Base-by-base conservation (phyloP, 2,113 vertebrate genomes). In the Opisthocomus hoazin region DNA sequence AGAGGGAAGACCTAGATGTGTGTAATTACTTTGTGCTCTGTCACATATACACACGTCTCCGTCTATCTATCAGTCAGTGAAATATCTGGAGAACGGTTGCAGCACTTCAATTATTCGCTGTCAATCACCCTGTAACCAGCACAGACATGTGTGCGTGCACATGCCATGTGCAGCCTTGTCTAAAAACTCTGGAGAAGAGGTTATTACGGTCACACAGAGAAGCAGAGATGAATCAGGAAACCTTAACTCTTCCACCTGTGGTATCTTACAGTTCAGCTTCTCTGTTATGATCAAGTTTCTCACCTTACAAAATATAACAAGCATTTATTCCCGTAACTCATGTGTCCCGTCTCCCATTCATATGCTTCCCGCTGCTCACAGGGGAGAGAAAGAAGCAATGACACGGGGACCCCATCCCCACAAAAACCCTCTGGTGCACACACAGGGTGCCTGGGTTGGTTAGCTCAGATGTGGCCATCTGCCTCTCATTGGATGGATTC, bases 81-180 rank as follows among this genome's bases (percentile, higher is more conserved):
- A 60, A 45, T 68, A 78, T 10, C 81, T 84, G 69, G 61, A 73
- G 74, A 91, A 58, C 0, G 23, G 66, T 9, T 76, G 58, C 43
- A 75, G 91, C 65, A 58, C 78, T 94, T 87, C n/a, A 82, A 76
- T 94, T 93, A 83, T 48, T 87, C 58, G 27, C 58, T 73, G 91
- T 74, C 90, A 87, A 5, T 92, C 95, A 92, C 50, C 26, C 36
- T 64, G 19, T 83, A 90, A 75, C 22, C 85, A 90, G 85, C 56
- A 36, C 76, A 70, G 90, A 21, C 8, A 1, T 17, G 20, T 56
- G 60, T 84, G 78, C 0, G 5, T 41, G 53, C 1, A 2, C 6
- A 2, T 83, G 81, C 56, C 54, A 7, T 22, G 71, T 32, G 56
- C 79, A 70, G 45, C 21, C 46, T 61, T 16, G 24, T 27, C 69